These are phyloP conservation scores for Todiramphus chloris DNA, from an alignment of 2,113 vertebrate species.

Conservation along the genomic window DNA sequence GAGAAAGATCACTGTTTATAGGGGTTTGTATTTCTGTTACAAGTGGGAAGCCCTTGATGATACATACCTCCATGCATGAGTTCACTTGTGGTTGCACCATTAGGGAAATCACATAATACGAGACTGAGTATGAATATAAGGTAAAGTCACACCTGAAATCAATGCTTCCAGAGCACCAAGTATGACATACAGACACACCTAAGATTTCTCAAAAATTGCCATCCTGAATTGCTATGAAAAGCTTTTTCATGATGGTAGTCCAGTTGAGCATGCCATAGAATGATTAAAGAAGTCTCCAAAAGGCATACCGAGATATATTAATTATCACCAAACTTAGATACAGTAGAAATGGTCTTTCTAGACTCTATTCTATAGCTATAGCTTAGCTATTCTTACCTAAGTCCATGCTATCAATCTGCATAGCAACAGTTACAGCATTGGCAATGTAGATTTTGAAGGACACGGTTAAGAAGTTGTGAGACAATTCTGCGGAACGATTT, in stretches of 20 bases:
- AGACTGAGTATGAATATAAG: neutral
- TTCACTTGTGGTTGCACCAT: neutral
- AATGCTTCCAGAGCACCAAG: neutral
- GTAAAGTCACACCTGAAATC: neutral
- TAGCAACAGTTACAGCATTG: neutral
- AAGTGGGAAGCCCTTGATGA: neutral
- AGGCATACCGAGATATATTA: neutral
- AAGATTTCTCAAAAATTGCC: neutral
- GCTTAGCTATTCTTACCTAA: neutral
- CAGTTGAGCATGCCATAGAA: neutral
- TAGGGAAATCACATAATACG: neutral
- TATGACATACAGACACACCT: neutral
- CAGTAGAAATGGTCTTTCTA: neutral
- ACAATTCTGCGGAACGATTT: neutral
- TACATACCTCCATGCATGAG: accelerated
- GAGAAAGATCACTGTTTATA: neutral
- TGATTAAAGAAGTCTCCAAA: neutral
- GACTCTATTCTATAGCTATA: too few relatives aligned
- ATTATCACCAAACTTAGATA: neutral
- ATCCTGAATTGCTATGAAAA: neutral
- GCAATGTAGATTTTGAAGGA: neutral
- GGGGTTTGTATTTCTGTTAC: neutral
- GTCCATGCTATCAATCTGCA: neutral
- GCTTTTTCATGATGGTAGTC: neutral
- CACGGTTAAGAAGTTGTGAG: neutral